A percentile compares a stretch with the other conserved stretches of the same genome.
These are phyloP conservation scores for Tetragonula carbonaria DNA, from an alignment of 2,888 invertebrate genomes.

Conservation along the genomic window DNA sequence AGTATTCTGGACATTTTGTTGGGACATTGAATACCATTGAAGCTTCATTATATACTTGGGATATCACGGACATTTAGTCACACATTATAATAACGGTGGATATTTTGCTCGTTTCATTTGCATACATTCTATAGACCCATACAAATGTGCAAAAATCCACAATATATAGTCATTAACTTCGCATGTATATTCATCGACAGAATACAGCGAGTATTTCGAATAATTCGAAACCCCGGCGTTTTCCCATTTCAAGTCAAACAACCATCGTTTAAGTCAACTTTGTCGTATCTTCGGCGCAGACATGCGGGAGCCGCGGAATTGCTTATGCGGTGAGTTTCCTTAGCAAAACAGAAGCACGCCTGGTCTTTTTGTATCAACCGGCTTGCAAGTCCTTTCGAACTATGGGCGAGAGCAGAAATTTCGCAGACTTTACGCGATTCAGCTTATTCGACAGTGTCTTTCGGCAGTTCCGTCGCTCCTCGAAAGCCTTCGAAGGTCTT, in stretches of 20 bases:
- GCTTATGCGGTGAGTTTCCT: constrained; percentile 14
- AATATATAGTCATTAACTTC: background rate
- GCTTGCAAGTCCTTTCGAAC: background rate
- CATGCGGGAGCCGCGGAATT: background rate
- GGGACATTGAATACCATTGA: too few relatives aligned
- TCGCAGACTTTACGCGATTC: constrained; percentile 23
- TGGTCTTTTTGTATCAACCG: constrained; percentile 10
- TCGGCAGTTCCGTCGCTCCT: background rate
- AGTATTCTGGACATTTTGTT: too few relatives aligned
- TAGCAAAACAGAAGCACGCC: constrained; percentile 4
- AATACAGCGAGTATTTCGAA: background rate
- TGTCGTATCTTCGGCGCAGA: background rate
- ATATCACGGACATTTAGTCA: too few relatives aligned
- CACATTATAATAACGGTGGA: too few relatives aligned
- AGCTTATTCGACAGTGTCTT: constrained; percentile 27
- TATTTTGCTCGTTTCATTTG: too few relatives aligned
- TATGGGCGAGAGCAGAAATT: constrained; percentile 18
- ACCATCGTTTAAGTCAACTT: background rate
- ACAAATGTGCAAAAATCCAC: too few relatives aligned
- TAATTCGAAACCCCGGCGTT: background rate
- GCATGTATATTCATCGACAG: background rate
- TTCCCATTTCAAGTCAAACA: background rate
- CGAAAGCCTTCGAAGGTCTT: constrained; percentile 1
- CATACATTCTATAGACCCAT: too few relatives aligned
- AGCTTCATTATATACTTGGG: too few relatives aligned